These are phyloP conservation scores for Drosophila pseudotakahashii DNA, from an alignment of 2,888 invertebrate species.

Conservation along the genomic window DNA sequence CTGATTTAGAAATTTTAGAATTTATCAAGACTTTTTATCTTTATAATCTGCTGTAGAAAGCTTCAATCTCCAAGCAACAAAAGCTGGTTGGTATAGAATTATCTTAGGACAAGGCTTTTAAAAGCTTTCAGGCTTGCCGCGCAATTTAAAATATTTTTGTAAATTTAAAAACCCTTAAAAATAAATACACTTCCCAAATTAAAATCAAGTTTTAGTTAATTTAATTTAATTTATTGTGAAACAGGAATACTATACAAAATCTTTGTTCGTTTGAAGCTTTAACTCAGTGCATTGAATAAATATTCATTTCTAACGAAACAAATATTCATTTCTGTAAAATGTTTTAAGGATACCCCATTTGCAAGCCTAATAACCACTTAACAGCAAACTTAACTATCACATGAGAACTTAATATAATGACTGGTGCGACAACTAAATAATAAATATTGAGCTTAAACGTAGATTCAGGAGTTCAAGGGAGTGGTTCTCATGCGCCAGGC, in stretches of 20 bases:
- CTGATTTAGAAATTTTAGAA: not conserved
- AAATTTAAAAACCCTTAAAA: not conserved
- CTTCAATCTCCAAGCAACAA: not conserved
- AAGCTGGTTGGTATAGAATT: conserved; percentile 1
- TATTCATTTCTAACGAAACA: conserved; percentile 1
- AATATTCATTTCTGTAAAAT: not conserved
- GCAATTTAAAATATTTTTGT: not conserved
- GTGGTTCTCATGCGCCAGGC: conserved; percentile 82
- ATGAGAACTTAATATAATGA: conserved; percentile 38
- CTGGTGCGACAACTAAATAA: conserved; percentile 40
- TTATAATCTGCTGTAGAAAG: not conserved
- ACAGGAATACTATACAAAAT: not conserved
- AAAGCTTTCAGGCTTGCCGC: not conserved
- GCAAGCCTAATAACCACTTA: not conserved
- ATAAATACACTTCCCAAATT: not conserved
- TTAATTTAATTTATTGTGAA: not conserved
- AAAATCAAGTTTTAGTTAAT: not conserved
- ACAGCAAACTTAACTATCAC: conserved; percentile 53
- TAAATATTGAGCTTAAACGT: conserved; percentile 50
- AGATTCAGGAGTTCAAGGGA: conserved; percentile 12
- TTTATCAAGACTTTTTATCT: not conserved
- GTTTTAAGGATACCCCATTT: not conserved
- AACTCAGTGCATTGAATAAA: conserved; percentile 4
- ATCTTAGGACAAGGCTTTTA: not conserved
- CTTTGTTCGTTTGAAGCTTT: not conserved